Percentiles rank a stretch among this genome's conserved stretches.
These are phyloP conservation scores for Equus quagga DNA, from an alignment of 2,113 vertebrate species.

Conservation along the genomic window DNA sequence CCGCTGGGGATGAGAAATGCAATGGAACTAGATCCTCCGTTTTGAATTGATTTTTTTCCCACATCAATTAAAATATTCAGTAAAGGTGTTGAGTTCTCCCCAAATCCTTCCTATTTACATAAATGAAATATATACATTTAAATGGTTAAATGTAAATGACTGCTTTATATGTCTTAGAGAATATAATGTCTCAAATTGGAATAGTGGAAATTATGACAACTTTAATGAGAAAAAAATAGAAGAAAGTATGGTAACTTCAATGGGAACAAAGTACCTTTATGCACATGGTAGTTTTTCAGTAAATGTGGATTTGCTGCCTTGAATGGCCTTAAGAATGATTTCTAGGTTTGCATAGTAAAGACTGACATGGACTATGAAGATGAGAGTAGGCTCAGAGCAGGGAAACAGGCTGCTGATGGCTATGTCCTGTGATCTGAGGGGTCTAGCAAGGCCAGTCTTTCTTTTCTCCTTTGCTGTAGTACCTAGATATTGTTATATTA, in stretches of 20 bases:
- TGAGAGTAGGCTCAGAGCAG: neutral
- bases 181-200: neutral
- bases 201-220: neutral
- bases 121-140: neutral
- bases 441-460: neutral
- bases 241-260: neutral
- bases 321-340: neutral
- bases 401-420: neutral
- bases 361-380: neutral
- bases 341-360: neutral
- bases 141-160: neutral
- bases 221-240: neutral
- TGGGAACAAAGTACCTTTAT: neutral
- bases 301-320: neutral
- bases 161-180: neutral
- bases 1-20: constrained; percentile 14
- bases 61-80: constrained; percentile 40
- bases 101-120: neutral
- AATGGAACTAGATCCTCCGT: neutral
- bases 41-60: neutral
- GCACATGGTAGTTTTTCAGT: neutral
- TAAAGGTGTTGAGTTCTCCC: neutral
- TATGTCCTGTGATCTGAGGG: neutral
- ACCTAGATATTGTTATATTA: neutral
- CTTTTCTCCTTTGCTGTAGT: neutral